A percentile compares a stretch with the other conserved stretches of the same genome.
Conservation (phyloP, 1,140 invertebrate genomes). For the Elymnias hypermnestra region DNA sequence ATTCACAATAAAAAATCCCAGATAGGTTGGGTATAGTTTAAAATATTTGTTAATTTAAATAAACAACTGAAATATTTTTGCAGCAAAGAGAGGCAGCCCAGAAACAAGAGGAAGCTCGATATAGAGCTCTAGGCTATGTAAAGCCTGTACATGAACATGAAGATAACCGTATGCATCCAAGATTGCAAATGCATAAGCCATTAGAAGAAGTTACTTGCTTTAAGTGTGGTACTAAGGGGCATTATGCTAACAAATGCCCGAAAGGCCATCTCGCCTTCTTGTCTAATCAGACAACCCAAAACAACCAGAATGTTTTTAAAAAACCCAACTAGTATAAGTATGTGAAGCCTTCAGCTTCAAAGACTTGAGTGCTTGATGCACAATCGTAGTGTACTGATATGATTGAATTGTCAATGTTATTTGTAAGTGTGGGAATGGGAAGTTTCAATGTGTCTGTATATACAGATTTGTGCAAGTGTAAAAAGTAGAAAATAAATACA, state of each 20-base stretch:
- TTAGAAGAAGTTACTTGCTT: slow-evolving; percentile 97
- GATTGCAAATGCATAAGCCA: slow-evolving; percentile 80
- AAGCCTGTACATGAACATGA: slow-evolving; percentile 55
- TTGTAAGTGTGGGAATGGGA: neutral
- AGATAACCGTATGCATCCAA: slow-evolving; percentile 37
- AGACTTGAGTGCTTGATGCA: neutral
- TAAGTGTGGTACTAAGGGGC: slow-evolving; percentile 98
- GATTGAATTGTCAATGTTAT: neutral
- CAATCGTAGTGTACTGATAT: neutral
- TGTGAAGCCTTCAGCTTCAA: slow-evolving; percentile 32
- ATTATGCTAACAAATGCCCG: slow-evolving; percentile 99
- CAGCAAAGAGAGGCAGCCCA: slow-evolving; percentile 72
- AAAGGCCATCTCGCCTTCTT: slow-evolving; percentile 98
- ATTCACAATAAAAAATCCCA: too few relatives aligned
- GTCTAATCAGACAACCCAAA: slow-evolving; percentile 75
- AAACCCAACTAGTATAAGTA: slow-evolving; percentile 60
- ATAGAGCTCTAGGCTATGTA: slow-evolving; percentile 62
- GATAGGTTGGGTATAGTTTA: too few relatives aligned
- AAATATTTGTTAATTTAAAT: too few relatives aligned
- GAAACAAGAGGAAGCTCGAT: slow-evolving; percentile 71
- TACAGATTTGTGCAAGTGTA: too few relatives aligned
- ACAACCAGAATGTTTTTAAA: slow-evolving; percentile 42
- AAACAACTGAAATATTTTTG: too few relatives aligned
- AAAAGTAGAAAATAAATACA: too few relatives aligned
- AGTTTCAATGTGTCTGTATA: too few relatives aligned